Evolutionary conservation across 30 jellyfish, hydroid and myxozoan species (phyloP), one percentile per base, ranked within the genome.

Genomic region (Hydra vulgaris): DNA sequence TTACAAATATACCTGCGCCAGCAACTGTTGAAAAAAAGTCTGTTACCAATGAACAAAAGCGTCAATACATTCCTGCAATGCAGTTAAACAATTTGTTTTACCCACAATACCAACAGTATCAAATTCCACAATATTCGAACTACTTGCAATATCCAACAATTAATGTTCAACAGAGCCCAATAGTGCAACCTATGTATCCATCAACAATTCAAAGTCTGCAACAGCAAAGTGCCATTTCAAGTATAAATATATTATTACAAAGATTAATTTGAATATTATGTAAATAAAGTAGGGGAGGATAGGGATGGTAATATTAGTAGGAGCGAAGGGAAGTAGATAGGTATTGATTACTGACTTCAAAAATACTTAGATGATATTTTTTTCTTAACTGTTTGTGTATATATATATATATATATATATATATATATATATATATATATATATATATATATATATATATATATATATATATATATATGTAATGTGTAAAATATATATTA

Each of bases 41-140:
- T 18, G 83, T 53, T 21, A 79, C 74, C 4, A 85, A 94, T 16
- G 87, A 88, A 25, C 77, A 87, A 24, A 79, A 83, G 71, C 83
- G 83, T 17, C 83, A 75, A 53, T 75, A 8, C 25, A 75, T 75
- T 16, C 83, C 83, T 18, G 18, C 69, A 23, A 25, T 25, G 23
- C 83, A 40, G 21, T 75, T 75, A 27, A 71, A 71, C 26, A 71
- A 12, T 40, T 40, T 40, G 61, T 40, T 40, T 40, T 40, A 40
- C 61, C 61, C 61, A 40, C 61, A 40, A 40, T 40, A 40, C 61
- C 83, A 75, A 75, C 83, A 75, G 67, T 70, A 75, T 17, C 56
- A 20, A 25, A 18, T 26, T 54, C 83, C 83, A 25, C 56, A 75
- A 12, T 25, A 25, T 17, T 70, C 83, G 18, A 75, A 75, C 66